Conservation (phyloP, 1,140 invertebrate genomes). For the Sesamia nonagrioides region DNA sequence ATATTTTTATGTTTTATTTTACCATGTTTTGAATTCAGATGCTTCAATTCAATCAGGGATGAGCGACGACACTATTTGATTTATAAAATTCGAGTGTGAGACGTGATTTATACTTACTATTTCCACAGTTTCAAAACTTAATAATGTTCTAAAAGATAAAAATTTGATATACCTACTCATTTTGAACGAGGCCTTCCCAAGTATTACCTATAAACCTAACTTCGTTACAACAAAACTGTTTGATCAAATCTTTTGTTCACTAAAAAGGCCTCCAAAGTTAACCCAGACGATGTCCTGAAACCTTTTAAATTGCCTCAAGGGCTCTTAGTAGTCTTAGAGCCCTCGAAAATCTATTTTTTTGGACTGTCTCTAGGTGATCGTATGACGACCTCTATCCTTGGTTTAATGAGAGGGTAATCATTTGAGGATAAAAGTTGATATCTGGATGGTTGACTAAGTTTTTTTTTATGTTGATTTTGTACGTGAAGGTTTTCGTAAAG, state of each 20-base stretch:
- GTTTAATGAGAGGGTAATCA: constrained; percentile 2
- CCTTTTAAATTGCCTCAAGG: constrained; percentile 33
- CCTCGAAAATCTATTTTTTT: constrained; percentile 25
- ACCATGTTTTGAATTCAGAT: too few species aligned
- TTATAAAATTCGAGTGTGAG: too few species aligned
- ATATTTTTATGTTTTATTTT: too few species aligned
- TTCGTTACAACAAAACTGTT: constrained; percentile 10
- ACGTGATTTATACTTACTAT: not conserved
- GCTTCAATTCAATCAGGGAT: too few species aligned
- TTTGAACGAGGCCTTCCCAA: constrained; percentile 13
- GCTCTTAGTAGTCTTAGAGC: constrained; percentile 19
- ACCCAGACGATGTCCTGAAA: constrained; percentile 27
- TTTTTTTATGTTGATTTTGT: not conserved
- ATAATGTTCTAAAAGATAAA: constrained; percentile 9
- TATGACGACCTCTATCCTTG: not conserved
- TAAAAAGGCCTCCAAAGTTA: constrained; percentile 33
- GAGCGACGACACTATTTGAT: too few species aligned
- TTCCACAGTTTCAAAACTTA: not conserved
- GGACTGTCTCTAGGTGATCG: not conserved
- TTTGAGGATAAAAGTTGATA: constrained; percentile 11
- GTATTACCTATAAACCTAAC: not conserved
- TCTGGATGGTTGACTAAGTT: not conserved
- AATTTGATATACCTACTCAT: not conserved
- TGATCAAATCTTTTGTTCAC: constrained; percentile 36
- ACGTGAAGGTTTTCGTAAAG: too few species aligned